These are phyloP conservation scores for Lasiommata megera DNA, from an alignment of 2,888 invertebrate species.

Conservation along the genomic window DNA sequence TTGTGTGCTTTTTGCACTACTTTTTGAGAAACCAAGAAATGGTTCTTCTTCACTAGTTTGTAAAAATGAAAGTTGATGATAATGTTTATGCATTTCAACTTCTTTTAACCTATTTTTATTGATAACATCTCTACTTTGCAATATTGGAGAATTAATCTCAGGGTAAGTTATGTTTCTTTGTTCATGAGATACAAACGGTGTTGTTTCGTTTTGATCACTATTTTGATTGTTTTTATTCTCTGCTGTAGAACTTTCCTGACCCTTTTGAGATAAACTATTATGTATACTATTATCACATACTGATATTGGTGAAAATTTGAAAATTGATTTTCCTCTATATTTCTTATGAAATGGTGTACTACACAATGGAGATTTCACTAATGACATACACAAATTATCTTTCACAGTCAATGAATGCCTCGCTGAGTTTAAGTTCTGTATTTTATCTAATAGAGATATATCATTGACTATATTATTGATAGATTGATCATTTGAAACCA, in stretches of 20 bases:
- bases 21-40: conserved; percentile 33
- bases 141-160: conserved; percentile 13
- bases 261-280: conserved; percentile 24
- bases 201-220: background rate
- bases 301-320: conserved; percentile 64
- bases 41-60: conserved; percentile 29
- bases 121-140: background rate
- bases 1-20: background rate
- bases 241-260: conserved; percentile 28
- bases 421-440: conserved; percentile 25
- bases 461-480: conserved; percentile 59
- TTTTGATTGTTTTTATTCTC: conserved; percentile 4
- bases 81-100: background rate
- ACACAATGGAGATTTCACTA: conserved; percentile 54
- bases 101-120: background rate
- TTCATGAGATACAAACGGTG: background rate
- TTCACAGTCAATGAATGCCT: conserved; percentile 26
- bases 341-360: conserved; percentile 69
- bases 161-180: background rate
- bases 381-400: conserved; percentile 43
- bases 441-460: conserved; percentile 48
- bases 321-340: conserved; percentile 65
- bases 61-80: conserved; percentile 9
- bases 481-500: conserved; percentile 53
- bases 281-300: conserved; percentile 40